These are phyloP conservation scores for Chrysogorgia sp. DNA, from an alignment of 92 coral and sea anemone genomes.

Conservation along the genomic window DNA sequence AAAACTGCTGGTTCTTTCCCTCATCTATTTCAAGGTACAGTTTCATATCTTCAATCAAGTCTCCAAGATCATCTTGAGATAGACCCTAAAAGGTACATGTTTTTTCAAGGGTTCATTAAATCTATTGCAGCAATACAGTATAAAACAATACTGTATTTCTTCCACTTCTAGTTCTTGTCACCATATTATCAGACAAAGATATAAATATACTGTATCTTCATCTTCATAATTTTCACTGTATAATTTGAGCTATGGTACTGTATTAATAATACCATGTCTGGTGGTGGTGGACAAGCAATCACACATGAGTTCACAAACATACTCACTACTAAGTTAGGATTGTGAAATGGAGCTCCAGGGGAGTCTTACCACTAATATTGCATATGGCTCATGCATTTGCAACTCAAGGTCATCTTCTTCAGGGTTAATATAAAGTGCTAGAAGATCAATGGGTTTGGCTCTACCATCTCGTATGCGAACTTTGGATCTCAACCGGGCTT, in stretches of 20 bases:
- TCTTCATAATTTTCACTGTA: too few relatives aligned
- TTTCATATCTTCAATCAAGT: constrained; percentile 87
- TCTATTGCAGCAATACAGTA: too few relatives aligned
- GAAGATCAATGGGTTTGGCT: constrained; percentile 96
- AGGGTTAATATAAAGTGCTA: constrained; percentile 85
- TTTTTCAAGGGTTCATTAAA: too few relatives aligned
- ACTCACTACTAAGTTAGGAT: too few relatives aligned
- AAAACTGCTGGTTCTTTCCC: constrained; percentile 85
- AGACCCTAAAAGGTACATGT: constrained; percentile 65
- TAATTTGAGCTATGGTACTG: too few relatives aligned
- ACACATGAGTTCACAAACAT: too few relatives aligned
- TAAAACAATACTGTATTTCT: too few relatives aligned
- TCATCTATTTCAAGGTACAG: constrained; percentile 95
- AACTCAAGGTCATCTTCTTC: constrained; percentile 85
- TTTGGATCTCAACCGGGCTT: constrained; percentile 88
- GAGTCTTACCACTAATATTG: constrained; percentile 81
- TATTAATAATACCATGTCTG: too few relatives aligned
- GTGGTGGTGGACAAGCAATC: neutral
- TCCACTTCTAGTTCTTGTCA: too few relatives aligned
- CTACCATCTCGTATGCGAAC: constrained; percentile 91
- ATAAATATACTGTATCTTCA: too few relatives aligned
- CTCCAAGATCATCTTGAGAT: constrained; percentile 78
- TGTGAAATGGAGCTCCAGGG: too few relatives aligned
- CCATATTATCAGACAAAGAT: too few relatives aligned
- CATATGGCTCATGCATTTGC: constrained; percentile 98